These are phyloP conservation scores for Clepsis dumicolana DNA, from an alignment of 2,888 invertebrate species.

Conservation along the genomic window DNA sequence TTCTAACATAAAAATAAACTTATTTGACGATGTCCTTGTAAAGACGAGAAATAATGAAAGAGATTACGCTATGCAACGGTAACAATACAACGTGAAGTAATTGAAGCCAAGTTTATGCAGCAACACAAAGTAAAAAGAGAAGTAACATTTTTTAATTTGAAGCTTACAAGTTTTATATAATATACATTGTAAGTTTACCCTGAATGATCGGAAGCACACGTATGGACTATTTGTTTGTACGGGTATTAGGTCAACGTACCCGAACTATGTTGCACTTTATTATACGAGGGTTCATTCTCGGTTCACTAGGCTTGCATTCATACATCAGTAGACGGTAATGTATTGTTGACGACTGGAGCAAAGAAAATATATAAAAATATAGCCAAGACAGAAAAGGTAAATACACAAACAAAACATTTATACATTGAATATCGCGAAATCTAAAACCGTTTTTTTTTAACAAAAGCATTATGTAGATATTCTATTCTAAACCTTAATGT, in stretches of 20 bases:
- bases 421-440: not conserved
- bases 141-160: slow-evolving; percentile 4
- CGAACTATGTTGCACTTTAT: slow-evolving; percentile 59
- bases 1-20: not conserved
- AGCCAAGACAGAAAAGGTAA: not conserved
- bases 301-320: slow-evolving; percentile 51
- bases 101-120: slow-evolving; percentile 5
- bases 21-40: not conserved
- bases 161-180: slow-evolving; percentile 51
- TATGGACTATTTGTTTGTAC: slow-evolving; percentile 70
- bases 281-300: slow-evolving; percentile 49
- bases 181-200: slow-evolving; percentile 61
- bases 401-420: not conserved
- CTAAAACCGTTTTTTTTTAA: not conserved
- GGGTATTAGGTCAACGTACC: slow-evolving; percentile 71
- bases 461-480: not conserved
- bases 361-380: not conserved
- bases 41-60: not conserved
- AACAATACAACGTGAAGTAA: slow-evolving; percentile 2
- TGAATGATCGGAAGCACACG: slow-evolving; percentile 70
- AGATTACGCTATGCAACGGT: not conserved
- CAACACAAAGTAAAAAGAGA: not conserved
- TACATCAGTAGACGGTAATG: slow-evolving; percentile 14
- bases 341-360: not conserved
- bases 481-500: not conserved